Conservation (phyloP, 1,140 invertebrate species). For the Colletes latitarsis region DNA sequence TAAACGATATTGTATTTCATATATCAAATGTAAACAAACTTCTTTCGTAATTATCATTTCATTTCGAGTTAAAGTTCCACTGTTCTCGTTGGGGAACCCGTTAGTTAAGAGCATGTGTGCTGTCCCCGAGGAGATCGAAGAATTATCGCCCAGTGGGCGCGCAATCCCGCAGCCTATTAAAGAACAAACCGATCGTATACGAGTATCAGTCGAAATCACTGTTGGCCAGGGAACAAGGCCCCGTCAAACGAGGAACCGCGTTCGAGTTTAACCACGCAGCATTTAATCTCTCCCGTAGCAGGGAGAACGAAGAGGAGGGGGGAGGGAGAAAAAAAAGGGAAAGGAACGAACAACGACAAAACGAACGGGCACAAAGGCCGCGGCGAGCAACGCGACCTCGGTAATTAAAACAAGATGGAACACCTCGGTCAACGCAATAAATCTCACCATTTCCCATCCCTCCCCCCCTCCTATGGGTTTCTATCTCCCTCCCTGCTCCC, state of each 20-base stretch:
- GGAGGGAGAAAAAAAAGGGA: not conserved
- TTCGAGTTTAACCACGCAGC: not conserved
- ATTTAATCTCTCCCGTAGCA: not conserved
- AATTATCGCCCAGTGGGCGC: too few species aligned
- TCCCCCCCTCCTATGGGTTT: not conserved
- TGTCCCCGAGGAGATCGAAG: too few species aligned
- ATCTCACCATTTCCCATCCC: conserved; percentile 62
- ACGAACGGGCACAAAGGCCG: conserved; percentile 13
- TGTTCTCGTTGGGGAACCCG: too few species aligned
- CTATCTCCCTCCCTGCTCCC: not conserved
- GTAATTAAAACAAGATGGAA: conserved; percentile 69
- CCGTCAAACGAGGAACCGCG: not conserved
- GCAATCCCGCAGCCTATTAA: too few species aligned
- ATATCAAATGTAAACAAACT: too few species aligned
- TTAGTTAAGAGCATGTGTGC: too few species aligned
- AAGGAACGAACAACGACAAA: conserved; percentile 1
- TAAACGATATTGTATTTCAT: too few species aligned
- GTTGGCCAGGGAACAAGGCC: not conserved
- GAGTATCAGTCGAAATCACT: not conserved
- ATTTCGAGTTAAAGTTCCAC: too few species aligned
- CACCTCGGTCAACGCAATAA: conserved; percentile 66
- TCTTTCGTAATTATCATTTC: too few species aligned
- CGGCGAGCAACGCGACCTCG: conserved; percentile 46
- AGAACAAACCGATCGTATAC: conserved; percentile 6
- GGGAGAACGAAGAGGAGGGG: too few species aligned